A percentile compares a stretch with the other conserved stretches of the same genome.
Conservation (phyloP, 2,797 vertebrate species). For the Myotis planiceps region DNA sequence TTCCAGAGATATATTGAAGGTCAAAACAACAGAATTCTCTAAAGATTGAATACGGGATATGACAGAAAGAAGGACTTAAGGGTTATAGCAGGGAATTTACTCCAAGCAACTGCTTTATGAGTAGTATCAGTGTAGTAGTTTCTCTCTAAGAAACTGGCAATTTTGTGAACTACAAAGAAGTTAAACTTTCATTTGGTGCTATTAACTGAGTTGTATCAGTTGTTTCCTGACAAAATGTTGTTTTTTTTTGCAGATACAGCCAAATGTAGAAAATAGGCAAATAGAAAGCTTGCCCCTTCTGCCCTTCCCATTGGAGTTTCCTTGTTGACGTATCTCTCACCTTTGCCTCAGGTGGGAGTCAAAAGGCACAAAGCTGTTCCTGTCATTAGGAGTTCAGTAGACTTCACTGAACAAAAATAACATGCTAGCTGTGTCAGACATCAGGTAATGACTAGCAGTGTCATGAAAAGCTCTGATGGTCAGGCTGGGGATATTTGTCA, state of each 20-base stretch:
- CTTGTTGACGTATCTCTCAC: not conserved
- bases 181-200: not conserved
- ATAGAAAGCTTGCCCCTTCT: not conserved
- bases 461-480: not conserved
- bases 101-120: not conserved
- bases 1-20: not conserved
- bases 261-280: not conserved
- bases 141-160: not conserved
- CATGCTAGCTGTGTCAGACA: not conserved
- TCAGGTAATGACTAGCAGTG: not conserved
- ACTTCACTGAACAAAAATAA: not conserved
- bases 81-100: not conserved
- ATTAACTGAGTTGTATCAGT: not conserved
- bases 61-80: not conserved
- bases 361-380: not conserved
- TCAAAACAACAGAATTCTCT: not conserved
- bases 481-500: conserved; percentile 42
- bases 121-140: not conserved
- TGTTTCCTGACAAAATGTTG: not conserved
- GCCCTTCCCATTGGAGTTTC: not conserved
- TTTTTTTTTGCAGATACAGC: not conserved
- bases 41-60: not conserved
- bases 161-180: not conserved
- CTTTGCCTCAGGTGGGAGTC: not conserved
- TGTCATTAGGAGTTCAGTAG: not conserved